Percentiles rank a stretch among this genome's conserved stretches.
Conservation (phyloP, 2,888 invertebrate species). For the Rhingia campestris region DNA sequence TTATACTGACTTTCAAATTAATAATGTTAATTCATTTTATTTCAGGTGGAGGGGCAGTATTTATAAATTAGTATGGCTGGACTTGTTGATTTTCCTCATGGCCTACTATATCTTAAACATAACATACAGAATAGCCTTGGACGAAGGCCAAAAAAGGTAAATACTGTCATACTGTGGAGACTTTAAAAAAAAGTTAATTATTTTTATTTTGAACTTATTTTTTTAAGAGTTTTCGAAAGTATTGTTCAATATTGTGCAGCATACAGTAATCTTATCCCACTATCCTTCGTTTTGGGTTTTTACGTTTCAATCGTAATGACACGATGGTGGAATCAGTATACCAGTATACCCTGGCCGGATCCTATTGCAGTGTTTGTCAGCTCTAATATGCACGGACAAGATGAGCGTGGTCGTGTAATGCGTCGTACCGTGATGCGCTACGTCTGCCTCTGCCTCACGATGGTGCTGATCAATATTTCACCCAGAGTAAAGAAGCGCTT, state of each 20-base stretch:
- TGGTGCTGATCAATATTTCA: slow-evolving; percentile 93
- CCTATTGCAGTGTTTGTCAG: slow-evolving; percentile 93
- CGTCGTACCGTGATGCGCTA: slow-evolving; percentile 92
- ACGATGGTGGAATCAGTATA: slow-evolving; percentile 95
- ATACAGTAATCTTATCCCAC: slow-evolving; percentile 93
- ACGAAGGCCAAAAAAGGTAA: slow-evolving; percentile 88
- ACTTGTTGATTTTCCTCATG: slow-evolving; percentile 90
- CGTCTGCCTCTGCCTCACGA: slow-evolving; percentile 92
- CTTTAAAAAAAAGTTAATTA: not conserved
- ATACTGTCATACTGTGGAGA: slow-evolving; percentile 47
- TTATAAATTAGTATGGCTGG: slow-evolving; percentile 96
- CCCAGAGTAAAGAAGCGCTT: slow-evolving; percentile 95
- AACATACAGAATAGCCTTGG: slow-evolving; percentile 88
- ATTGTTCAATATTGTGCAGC: slow-evolving; percentile 93
- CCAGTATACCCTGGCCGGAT: slow-evolving; percentile 93
- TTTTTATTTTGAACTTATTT: slow-evolving; percentile 44
- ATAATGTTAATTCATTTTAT: slow-evolving; percentile 53
- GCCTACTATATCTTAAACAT: slow-evolving; percentile 91
- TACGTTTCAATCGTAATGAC: slow-evolving; percentile 96
- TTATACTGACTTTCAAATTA: not conserved
- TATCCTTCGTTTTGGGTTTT: slow-evolving; percentile 96
- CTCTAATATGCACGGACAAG: slow-evolving; percentile 92
- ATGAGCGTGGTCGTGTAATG: slow-evolving; percentile 92
- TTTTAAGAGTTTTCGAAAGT: slow-evolving; percentile 90
- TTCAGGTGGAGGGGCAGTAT: slow-evolving; percentile 97